Conservation (phyloP, 2,113 vertebrate genomes). For the Nycticryphes semicollaris region DNA sequence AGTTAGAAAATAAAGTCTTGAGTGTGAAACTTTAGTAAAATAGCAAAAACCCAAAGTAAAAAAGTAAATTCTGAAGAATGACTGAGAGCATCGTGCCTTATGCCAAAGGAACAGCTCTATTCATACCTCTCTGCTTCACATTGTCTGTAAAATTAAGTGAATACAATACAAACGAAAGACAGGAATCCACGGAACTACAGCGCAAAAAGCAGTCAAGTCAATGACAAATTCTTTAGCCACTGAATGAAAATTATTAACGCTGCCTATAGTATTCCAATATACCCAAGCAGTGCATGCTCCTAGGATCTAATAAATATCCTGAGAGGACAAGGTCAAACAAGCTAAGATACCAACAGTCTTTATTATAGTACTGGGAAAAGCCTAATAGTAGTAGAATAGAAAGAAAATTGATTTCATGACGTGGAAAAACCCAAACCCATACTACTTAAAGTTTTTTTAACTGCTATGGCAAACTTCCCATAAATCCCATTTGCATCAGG, state of each 20-base stretch:
- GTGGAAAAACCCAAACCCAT: rapidly evolving
- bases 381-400: neutral
- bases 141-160: neutral
- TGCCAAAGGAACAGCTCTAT: neutral
- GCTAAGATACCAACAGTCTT: neutral
- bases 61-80: neutral
- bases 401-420: neutral
- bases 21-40: neutral
- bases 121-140: neutral
- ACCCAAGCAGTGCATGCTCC: neutral
- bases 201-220: neutral
- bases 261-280: neutral
- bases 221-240: neutral
- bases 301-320: neutral
- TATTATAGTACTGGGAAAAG: neutral
- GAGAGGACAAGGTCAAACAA: neutral
- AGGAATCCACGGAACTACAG: neutral
- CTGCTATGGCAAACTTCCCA: neutral
- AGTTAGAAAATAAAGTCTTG: neutral
- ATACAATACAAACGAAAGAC: neutral
- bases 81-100: neutral
- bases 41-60: neutral
- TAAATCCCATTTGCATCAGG: neutral
- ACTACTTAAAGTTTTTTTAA: neutral
- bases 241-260: neutral